Evolutionary conservation across 2,113 vertebrate species (phyloP).

Genomic region (Anguilla rostrata): DNA sequence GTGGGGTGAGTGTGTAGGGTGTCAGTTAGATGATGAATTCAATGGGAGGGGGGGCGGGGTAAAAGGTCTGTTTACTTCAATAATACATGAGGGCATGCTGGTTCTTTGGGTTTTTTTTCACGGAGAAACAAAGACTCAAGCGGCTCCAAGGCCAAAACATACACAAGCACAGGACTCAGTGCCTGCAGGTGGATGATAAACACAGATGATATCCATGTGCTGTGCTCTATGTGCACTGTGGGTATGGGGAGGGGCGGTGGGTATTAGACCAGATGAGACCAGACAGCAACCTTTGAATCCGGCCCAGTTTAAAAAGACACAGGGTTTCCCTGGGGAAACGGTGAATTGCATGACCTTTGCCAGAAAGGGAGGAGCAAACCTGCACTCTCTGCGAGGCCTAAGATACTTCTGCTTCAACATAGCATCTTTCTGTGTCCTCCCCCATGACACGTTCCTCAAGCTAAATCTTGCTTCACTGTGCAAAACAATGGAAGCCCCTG

Average conservation of each 20-base stretch:
- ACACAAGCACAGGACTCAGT: neutral
- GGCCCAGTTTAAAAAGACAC: neutral
- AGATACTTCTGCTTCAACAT: neutral
- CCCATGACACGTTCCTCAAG: neutral
- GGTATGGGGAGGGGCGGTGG: neutral
- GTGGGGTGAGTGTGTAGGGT: neutral
- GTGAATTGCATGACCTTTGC: neutral
- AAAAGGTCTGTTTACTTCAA: slow-evolving; percentile 23
- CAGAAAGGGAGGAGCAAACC: neutral
- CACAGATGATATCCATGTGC: neutral
- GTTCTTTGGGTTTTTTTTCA: slow-evolving; percentile 26
- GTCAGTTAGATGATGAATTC: slow-evolving; percentile 39
- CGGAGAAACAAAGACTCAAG: slow-evolving; percentile 23
- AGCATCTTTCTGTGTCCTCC: neutral
- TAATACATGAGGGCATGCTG: slow-evolving; percentile 30
- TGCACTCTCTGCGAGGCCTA: neutral
- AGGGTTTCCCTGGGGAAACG: neutral
- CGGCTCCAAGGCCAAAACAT: slow-evolving; percentile 29
- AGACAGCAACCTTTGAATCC: neutral
- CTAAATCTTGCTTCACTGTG: neutral
- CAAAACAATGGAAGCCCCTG: neutral
- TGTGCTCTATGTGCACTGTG: neutral
- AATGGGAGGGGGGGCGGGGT: neutral
- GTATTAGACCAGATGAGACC: neutral
- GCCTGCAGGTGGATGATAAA: slow-evolving; percentile 1